Evolutionary conservation across 1,140 invertebrate genomes (phyloP), one percentile per base, ranked within the genome.

Genomic region (Tribolium castaneum): DNA sequence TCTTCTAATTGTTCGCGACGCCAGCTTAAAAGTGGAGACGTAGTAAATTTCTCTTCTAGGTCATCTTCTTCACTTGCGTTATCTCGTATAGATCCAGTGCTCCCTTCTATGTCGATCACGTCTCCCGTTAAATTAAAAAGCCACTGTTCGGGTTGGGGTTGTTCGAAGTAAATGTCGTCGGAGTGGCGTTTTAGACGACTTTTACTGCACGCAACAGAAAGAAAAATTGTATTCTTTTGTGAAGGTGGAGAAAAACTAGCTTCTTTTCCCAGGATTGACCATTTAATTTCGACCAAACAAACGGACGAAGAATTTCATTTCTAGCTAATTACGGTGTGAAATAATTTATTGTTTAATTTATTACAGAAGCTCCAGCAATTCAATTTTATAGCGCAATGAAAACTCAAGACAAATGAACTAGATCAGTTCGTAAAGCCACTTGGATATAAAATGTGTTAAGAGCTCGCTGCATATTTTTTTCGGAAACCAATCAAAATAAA

Each of bases 91-190:
- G 76, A 71, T 51, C 7, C 66, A 6, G 78, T 70, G 25, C 76
- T 56, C n/a, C 54, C 73, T 49, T 66, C 70, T 25, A 79, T 79
- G 19, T 77, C 77, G 12, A 83, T 77, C 0, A 86, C 87, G 62
- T 90, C 89, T 4, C 88, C 88, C 3, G 87, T 89, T 13, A 90
- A 80, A 86, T 90, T 89, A 76, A 88, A 86, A 10, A 83, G 45
- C 80, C 80, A 83, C 52, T 78, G 70, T 76, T 75, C 52, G 3
- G 72, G 12, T 16, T 35, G 12, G 76, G 13, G 50, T 66, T 70
- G 45, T n/a, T 66, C 25, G 10, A 34, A 73, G 45, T 73, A 73
- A 34, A 73, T 52, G 71, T 73, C 71, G 13, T 22, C 34, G 7
- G 39, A 13, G 14, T 76, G 45, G 16, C 72, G 50, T 75, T 59